phyloP scores from a whole-genome alignment of 2,888 invertebrate species.

The Thelaira solivaga region DNA sequence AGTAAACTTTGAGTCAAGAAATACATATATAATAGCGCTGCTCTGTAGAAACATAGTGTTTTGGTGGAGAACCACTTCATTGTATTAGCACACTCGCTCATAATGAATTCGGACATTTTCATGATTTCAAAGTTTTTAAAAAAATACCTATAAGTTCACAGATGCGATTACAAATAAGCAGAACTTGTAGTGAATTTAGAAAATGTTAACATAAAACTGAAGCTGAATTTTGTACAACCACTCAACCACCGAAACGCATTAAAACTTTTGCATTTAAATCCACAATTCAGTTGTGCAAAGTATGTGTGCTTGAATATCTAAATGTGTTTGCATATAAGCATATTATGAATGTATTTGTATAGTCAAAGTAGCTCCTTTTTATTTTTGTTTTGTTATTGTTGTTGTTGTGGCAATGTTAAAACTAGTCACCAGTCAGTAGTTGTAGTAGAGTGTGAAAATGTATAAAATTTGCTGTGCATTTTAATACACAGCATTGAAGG shows the following conservation, averaged over 20 bases:
- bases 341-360: background rate
- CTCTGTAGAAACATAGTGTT: no score
- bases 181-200: no score
- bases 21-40: no score
- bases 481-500: constrained; percentile 28
- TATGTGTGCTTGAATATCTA: no score
- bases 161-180: no score
- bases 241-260: constrained; percentile 59
- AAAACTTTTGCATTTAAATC: constrained; percentile 57
- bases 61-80: no score
- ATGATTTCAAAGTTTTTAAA: no score
- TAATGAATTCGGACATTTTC: no score
- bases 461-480: constrained; percentile 27
- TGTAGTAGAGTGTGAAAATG: constrained; percentile 29
- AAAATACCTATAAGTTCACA: no score
- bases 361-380: constrained; percentile 1
- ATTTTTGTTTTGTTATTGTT: background rate
- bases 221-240: constrained; percentile 46
- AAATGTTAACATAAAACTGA: no score
- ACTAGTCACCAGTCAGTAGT: background rate
- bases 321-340: background rate
- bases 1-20: no score
- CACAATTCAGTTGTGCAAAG: constrained; percentile 42
- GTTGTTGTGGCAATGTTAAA: constrained; percentile 1
- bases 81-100: no score